phyloP scores from a whole-genome alignment of 2,888 invertebrate species.

The Punctoribates punctum region DNA sequence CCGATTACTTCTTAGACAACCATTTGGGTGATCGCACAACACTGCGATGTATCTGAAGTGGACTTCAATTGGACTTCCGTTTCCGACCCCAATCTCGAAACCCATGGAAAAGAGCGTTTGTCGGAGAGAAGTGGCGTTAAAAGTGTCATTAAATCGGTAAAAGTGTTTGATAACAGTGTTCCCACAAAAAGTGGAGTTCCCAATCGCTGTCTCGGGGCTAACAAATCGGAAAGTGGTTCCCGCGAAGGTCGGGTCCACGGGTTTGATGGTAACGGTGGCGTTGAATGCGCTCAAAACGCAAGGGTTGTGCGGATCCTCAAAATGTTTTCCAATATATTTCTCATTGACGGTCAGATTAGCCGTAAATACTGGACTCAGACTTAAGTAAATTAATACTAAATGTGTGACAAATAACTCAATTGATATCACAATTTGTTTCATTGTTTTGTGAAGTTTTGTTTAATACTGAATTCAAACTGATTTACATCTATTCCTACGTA shows the following conservation, averaged over 20 bases:
- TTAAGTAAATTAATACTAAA: background rate
- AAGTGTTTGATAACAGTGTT: background rate
- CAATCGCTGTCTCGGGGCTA: background rate
- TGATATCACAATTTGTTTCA: background rate
- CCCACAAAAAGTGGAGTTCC: background rate
- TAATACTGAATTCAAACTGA: too few species aligned
- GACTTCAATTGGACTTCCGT: too few species aligned
- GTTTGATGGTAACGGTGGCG: background rate
- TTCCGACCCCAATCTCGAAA: background rate
- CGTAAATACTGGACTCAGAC: background rate
- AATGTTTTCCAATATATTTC: background rate
- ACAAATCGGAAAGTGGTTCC: background rate
- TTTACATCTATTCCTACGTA: too few species aligned
- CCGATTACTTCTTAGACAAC: background rate
- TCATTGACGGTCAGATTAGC: background rate
- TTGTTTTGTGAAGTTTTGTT: background rate
- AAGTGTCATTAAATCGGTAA: background rate
- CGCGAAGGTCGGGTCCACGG: background rate
- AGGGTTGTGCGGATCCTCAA: too few species aligned
- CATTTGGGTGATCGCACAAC: background rate
- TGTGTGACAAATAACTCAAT: background rate
- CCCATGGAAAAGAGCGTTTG: background rate
- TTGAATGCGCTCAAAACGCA: slow-evolving; percentile 18
- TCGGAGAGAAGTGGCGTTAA: too few species aligned
- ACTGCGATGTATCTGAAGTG: slow-evolving; percentile 2